A percentile compares a stretch with the other conserved stretches of the same genome.
These are phyloP conservation scores for Xenopus borealis DNA, from an alignment of 2,113 vertebrate species.

Conservation along the genomic window DNA sequence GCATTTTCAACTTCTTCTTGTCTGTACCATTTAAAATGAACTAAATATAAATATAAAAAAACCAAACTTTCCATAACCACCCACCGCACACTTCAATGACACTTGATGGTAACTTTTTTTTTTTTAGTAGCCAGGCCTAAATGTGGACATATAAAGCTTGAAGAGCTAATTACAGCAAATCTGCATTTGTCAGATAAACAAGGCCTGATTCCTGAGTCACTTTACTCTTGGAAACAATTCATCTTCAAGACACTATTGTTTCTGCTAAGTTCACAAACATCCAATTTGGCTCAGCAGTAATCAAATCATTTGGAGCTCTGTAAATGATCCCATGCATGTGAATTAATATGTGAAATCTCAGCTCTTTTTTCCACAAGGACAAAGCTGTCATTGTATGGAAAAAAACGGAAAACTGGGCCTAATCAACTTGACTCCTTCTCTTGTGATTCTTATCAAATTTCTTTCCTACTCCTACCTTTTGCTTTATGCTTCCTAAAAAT, in stretches of 20 bases:
- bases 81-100: not conserved
- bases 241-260: slow-evolving; percentile 61
- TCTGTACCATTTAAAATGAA: slow-evolving; percentile 34
- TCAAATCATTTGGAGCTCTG: slow-evolving; percentile 60
- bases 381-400: slow-evolving; percentile 61
- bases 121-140: not conserved
- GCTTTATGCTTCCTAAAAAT: slow-evolving; percentile 48
- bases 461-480: slow-evolving; percentile 39
- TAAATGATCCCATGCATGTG: slow-evolving; percentile 57
- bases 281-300: slow-evolving; percentile 61
- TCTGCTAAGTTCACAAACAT: slow-evolving; percentile 65
- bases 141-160: slow-evolving; percentile 10
- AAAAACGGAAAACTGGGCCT: slow-evolving; percentile 56
- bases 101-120: slow-evolving; percentile 2
- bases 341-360: slow-evolving; percentile 65
- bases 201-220: slow-evolving; percentile 29
- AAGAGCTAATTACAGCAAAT: slow-evolving; percentile 18
- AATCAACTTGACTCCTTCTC: slow-evolving; percentile 43
- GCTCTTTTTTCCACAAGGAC: slow-evolving; percentile 61
- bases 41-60: not conserved
- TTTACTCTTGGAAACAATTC: slow-evolving; percentile 56
- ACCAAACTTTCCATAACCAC: not conserved
- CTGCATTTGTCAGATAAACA: slow-evolving; percentile 18
- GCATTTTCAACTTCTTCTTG: slow-evolving; percentile 37
- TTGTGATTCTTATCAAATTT: slow-evolving; percentile 55